Conservation (phyloP, 1,140 invertebrate species). For the Drosophila cardini region DNA sequence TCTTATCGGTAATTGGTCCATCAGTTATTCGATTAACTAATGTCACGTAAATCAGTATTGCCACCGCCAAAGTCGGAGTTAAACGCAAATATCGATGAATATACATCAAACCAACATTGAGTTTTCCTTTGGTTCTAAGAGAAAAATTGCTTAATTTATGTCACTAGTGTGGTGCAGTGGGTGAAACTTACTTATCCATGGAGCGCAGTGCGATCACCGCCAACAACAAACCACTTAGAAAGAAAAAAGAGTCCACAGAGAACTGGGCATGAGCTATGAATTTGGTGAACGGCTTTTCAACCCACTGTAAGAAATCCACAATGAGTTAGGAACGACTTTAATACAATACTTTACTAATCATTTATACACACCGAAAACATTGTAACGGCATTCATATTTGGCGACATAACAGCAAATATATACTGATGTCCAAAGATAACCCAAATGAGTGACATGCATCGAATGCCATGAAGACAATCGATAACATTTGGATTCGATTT, state of each 20-base stretch:
- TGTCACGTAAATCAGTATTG: conserved; percentile 23
- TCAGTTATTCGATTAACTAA: conserved; percentile 11
- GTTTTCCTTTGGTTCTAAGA: conserved; percentile 53
- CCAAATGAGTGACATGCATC: conserved; percentile 88
- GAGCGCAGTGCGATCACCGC: conserved; percentile 87
- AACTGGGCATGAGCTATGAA: conserved; percentile 86
- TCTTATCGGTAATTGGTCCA: conserved; percentile 40
- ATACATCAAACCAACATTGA: conserved; percentile 73
- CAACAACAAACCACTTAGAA: conserved; percentile 89
- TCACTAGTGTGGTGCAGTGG: background rate
- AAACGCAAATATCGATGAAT: conserved; percentile 70
- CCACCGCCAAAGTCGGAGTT: conserved; percentile 59
- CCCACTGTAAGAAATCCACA: conserved; percentile 52
- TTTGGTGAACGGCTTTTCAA: conserved; percentile 85
- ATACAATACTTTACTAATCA: background rate
- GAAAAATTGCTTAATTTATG: background rate
- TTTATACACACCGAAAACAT: background rate
- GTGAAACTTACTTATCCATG: conserved; percentile 87
- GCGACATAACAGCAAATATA: conserved; percentile 54
- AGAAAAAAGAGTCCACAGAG: conserved; percentile 89
- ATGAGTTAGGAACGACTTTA: background rate
- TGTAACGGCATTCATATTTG: conserved; percentile 60
- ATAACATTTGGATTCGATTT: conserved; percentile 64
- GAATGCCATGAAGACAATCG: conserved; percentile 86
- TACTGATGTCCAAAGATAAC: conserved; percentile 87